Conservation (phyloP, 2,888 invertebrate species). For the Deroplatys truncata region DNA sequence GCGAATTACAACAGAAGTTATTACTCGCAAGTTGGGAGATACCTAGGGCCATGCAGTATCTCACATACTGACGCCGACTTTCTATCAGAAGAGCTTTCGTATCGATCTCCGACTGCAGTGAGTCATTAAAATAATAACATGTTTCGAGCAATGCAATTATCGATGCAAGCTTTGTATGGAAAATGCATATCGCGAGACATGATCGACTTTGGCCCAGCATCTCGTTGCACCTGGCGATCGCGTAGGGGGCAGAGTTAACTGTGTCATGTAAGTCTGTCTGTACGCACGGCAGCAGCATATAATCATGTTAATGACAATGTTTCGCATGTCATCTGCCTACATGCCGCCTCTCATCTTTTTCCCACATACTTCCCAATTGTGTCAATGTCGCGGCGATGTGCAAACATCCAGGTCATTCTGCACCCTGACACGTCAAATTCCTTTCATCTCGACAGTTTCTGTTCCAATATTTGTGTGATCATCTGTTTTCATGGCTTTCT, state of each 20-base stretch:
- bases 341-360: background rate
- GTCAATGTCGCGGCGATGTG: background rate
- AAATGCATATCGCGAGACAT: background rate
- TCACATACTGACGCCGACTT: background rate
- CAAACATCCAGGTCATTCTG: background rate
- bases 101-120: background rate
- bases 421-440: too few relatives aligned
- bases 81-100: background rate
- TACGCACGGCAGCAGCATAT: background rate
- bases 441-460: too few relatives aligned
- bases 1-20: too few relatives aligned
- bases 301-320: background rate
- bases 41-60: background rate
- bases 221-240: too few relatives aligned
- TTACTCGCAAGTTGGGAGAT: too few relatives aligned
- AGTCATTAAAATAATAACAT: background rate
- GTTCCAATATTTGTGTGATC: too few relatives aligned
- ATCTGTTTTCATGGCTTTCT: too few relatives aligned
- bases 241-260: background rate
- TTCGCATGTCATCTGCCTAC: background rate
- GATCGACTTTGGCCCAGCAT: background rate
- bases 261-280: background rate
- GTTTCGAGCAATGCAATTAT: background rate
- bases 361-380: background rate
- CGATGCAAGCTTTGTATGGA: background rate